These are phyloP conservation scores for Lepisosteus oculatus DNA, from an alignment of 2,113 vertebrate genomes.

Conservation along the genomic window DNA sequence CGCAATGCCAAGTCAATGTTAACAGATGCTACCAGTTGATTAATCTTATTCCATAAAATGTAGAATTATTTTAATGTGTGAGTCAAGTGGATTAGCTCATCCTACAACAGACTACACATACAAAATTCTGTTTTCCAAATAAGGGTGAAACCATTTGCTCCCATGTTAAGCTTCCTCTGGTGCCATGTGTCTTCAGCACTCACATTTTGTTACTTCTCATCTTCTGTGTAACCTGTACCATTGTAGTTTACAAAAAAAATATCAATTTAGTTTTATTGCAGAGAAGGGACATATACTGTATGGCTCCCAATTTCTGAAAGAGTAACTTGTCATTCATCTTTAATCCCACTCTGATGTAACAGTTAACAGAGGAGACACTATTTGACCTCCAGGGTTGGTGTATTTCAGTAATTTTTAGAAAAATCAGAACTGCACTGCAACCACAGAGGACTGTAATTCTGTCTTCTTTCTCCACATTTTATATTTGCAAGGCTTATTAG, in stretches of 20 bases:
- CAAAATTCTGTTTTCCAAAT: background rate
- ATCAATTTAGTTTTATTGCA: background rate
- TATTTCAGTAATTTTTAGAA: background rate
- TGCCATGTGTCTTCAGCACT: background rate
- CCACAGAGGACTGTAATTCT: background rate
- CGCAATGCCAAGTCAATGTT: no score
- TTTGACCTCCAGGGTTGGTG: background rate
- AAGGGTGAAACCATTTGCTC: background rate
- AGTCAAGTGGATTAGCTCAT: no score
- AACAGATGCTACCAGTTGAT: no score
- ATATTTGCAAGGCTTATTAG: no score
- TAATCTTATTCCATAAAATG: no score
- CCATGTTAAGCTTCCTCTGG: background rate
- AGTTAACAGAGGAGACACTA: slow-evolving; percentile 1
- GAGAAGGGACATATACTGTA: background rate
- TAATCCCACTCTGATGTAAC: background rate
- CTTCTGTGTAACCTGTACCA: background rate
- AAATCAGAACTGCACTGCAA: background rate
- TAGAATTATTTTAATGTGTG: no score
- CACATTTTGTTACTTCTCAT: no score
- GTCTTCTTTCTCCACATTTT: background rate
- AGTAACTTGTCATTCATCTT: background rate
- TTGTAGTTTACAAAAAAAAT: background rate
- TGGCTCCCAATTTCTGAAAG: background rate
- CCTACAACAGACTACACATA: background rate